These are phyloP conservation scores for Halyomorpha halys DNA, from an alignment of 1,140 invertebrate genomes.

Conservation along the genomic window DNA sequence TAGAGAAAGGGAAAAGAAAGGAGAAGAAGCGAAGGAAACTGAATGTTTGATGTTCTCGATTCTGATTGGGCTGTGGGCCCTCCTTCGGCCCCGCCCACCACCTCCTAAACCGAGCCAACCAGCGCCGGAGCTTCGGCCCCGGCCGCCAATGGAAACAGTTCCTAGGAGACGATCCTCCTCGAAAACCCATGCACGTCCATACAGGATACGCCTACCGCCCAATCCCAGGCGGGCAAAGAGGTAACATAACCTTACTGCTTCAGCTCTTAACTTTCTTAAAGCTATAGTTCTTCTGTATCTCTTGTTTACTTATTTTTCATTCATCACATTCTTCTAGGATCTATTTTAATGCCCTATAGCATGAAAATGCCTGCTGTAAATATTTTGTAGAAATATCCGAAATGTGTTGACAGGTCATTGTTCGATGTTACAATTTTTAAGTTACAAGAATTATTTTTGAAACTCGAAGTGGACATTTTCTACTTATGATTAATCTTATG, in stretches of 20 bases:
- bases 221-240: slow-evolving; percentile 31
- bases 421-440: too few species aligned
- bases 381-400: too few species aligned
- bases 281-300: too few species aligned
- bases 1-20: background rate
- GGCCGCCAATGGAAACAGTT: slow-evolving; percentile 14
- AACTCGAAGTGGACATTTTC: too few species aligned
- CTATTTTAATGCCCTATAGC: too few species aligned
- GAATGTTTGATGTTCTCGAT: slow-evolving; percentile 24
- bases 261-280: slow-evolving; percentile 3
- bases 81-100: slow-evolving; percentile 1
- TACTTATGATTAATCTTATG: too few species aligned
- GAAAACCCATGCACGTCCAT: slow-evolving; percentile 31
- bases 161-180: slow-evolving; percentile 29
- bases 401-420: too few species aligned
- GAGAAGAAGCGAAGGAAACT: slow-evolving; percentile 2
- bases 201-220: slow-evolving; percentile 31
- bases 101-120: background rate
- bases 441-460: too few species aligned
- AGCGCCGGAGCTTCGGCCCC: slow-evolving; percentile 3
- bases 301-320: too few species aligned
- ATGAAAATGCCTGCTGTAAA: too few species aligned
- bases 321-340: too few species aligned
- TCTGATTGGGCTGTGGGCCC: slow-evolving; percentile 17
- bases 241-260: slow-evolving; percentile 20